Evolutionary conservation across 1,140 invertebrate species (phyloP).

Genomic region (Drosophila willistoni): DNA sequence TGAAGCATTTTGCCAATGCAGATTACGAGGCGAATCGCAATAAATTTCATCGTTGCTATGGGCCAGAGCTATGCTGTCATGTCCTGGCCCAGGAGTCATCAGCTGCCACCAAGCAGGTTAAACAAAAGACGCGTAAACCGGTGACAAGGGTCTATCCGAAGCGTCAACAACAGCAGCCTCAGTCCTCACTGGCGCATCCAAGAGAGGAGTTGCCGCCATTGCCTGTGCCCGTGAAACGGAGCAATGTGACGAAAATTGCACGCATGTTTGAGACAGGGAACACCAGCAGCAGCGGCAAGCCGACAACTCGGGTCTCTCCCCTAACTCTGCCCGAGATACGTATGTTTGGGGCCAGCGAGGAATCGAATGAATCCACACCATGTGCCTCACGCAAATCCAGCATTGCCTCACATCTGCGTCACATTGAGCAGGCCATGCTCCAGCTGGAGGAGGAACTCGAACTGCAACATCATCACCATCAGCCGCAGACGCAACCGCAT

Average conservation of each 20-base stretch:
- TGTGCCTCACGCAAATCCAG: conserved; percentile 63
- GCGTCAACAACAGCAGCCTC: conserved; percentile 41
- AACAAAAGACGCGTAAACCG: conserved; percentile 70
- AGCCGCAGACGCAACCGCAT: background rate
- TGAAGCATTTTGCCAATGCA: conserved; percentile 69
- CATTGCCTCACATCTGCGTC: conserved; percentile 66
- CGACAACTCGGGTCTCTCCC: conserved; percentile 59
- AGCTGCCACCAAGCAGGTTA: conserved; percentile 40
- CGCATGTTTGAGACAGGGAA: conserved; percentile 73
- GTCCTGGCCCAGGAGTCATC: conserved; percentile 42
- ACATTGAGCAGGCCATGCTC: conserved; percentile 74
- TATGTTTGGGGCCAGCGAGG: conserved; percentile 62
- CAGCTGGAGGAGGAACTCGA: conserved; percentile 59
- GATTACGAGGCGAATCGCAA: conserved; percentile 73
- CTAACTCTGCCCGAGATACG: conserved; percentile 63
- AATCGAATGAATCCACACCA: conserved; percentile 58
- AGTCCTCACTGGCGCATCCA: background rate
- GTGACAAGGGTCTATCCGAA: conserved; percentile 77
- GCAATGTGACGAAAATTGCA: conserved; percentile 77
- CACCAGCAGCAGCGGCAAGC: conserved; percentile 48
- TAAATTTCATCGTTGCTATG: conserved; percentile 76
- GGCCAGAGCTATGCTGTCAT: conserved; percentile 73
- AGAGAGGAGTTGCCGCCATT: conserved; percentile 16
- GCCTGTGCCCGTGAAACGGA: conserved; percentile 52
- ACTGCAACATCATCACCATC: conserved; percentile 19